Percentiles rank a stretch among this genome's conserved stretches.
Evolutionary conservation across 2,113 vertebrate species (phyloP).

Genomic region (Natator depressus): DNA sequence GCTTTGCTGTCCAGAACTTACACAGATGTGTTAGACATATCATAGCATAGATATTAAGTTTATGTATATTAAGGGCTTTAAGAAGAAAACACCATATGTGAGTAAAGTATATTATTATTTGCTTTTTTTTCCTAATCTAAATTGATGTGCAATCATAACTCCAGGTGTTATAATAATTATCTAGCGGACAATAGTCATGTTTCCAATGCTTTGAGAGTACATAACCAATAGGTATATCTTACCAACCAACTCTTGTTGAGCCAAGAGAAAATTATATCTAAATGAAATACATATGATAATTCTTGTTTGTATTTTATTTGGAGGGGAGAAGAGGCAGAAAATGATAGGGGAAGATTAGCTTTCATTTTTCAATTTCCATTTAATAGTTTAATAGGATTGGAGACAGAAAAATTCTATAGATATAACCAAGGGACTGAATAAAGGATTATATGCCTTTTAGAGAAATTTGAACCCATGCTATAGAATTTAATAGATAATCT

Average conservation of each 20-base stretch:
- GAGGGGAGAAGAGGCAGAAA: neutral
- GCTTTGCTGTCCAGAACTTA: neutral
- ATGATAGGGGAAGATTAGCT: neutral
- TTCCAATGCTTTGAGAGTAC: neutral
- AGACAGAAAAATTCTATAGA: neutral
- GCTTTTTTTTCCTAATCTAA: neutral
- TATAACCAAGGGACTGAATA: fast-evolving
- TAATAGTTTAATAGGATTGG: neutral
- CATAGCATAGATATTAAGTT: no score
- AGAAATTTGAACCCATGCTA: fast-evolving
- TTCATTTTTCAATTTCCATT: neutral
- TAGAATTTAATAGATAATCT: fast-evolving
- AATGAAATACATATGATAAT: neutral
- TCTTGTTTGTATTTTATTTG: neutral
- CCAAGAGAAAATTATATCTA: neutral
- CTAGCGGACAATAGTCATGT: neutral
- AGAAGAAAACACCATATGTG: no score
- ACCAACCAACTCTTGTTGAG: neutral
- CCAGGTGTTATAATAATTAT: neutral
- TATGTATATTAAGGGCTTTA: no score
- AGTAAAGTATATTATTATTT: no score
- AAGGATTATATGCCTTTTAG: fast-evolving
- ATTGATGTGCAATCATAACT: neutral
- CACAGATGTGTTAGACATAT: no score
- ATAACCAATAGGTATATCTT: neutral